phyloP scores from a whole-genome alignment of 2,888 invertebrate genomes.

The Nemotelus nigrinus region DNA sequence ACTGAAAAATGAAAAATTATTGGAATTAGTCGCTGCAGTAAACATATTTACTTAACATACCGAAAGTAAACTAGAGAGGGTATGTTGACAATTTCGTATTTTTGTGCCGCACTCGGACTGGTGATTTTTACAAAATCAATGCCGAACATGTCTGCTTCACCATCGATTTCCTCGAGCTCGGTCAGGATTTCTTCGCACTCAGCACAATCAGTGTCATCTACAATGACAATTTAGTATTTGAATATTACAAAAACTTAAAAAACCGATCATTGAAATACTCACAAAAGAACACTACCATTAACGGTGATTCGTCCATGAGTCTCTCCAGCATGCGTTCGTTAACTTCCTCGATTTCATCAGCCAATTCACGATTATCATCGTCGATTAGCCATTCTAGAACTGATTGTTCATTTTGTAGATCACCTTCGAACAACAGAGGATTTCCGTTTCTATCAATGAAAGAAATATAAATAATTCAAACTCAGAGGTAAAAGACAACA shows the following conservation, averaged over 20 bases:
- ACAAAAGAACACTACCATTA: slow-evolving; percentile 93
- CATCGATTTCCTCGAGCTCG: slow-evolving; percentile 92
- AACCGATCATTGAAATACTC: slow-evolving; percentile 61
- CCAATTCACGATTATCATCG: slow-evolving; percentile 91
- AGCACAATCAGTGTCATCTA: slow-evolving; percentile 89
- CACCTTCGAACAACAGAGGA: slow-evolving; percentile 88
- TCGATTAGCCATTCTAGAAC: slow-evolving; percentile 93
- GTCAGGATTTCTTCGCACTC: slow-evolving; percentile 92
- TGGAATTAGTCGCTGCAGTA: neutral
- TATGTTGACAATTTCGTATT: slow-evolving; percentile 83
- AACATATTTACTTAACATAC: slow-evolving; percentile 52
- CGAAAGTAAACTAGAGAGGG: slow-evolving; percentile 91
- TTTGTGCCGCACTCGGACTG: slow-evolving; percentile 81
- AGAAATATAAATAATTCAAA: slow-evolving; percentile 15
- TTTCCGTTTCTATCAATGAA: slow-evolving; percentile 77
- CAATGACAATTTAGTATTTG: neutral
- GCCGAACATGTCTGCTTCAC: slow-evolving; percentile 92
- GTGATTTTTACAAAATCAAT: slow-evolving; percentile 94
- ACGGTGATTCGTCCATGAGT: slow-evolving; percentile 84
- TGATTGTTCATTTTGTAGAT: slow-evolving; percentile 90
- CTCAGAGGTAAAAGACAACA: slow-evolving; percentile 19
- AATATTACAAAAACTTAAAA: neutral
- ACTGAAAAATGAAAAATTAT: slow-evolving; percentile 52
- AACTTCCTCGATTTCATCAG: slow-evolving; percentile 93
- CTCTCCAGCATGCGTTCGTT: slow-evolving; percentile 89